These are phyloP conservation scores for Silurus lanzhouensis DNA, from an alignment of 2,797 vertebrate species.

Conservation along the genomic window DNA sequence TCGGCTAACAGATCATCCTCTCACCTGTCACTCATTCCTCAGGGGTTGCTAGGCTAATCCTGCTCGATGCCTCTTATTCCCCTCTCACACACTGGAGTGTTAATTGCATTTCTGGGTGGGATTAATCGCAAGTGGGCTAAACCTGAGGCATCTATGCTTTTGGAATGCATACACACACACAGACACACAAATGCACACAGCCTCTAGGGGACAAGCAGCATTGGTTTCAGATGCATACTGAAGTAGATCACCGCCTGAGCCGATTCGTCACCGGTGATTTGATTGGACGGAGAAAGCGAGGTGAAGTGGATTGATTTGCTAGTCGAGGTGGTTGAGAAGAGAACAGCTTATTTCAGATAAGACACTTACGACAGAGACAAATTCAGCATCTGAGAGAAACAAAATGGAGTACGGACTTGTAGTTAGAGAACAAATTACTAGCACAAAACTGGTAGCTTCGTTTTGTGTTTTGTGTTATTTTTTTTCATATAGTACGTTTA, in stretches of 20 bases:
- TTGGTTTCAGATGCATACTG: not conserved
- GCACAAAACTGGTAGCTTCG: not conserved
- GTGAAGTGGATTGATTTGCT: conserved; percentile 3
- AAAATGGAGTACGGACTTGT: not conserved
- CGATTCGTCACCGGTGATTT: conserved; percentile 36
- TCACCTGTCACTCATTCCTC: conserved; percentile 53
- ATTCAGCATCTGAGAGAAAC: not conserved
- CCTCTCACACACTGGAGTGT: conserved; percentile 39
- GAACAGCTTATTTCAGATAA: not conserved
- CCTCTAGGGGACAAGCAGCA: not conserved
- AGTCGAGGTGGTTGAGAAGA: not conserved
- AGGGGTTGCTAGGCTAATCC: conserved; percentile 51
- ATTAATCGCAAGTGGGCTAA: conserved; percentile 55
- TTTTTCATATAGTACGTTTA: not conserved
- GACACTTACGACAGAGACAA: not conserved
- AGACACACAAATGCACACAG: not conserved
- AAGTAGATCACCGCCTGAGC: not conserved
- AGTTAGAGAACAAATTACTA: not conserved
- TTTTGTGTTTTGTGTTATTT: not conserved
- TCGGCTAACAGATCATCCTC: conserved; percentile 51
- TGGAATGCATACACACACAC: conserved; percentile 1
- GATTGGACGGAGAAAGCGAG: conserved; percentile 36
- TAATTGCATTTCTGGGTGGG: conserved; percentile 58
- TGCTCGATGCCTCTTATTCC: conserved; percentile 35
- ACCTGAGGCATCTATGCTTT: conserved; percentile 40